Evolutionary conservation across 2,113 vertebrate species (phyloP), one percentile per base, ranked within the genome.

Genomic region (Crocuta crocuta): DNA sequence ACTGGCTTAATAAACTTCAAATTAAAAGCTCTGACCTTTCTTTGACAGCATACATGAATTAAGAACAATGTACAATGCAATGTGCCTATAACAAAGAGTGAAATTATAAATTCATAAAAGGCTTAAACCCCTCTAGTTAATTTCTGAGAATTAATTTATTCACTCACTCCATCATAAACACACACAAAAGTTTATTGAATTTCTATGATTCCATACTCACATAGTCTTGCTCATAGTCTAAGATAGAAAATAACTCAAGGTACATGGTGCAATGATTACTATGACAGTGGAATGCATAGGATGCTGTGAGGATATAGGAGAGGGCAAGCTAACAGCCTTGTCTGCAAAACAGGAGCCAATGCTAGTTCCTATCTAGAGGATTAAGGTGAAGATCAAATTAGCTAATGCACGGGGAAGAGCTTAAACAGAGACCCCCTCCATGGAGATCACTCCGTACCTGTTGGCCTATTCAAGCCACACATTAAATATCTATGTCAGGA

Each of bases 11-110:
- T 39, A 66, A 89, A 96, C 12, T 89, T 81, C 81, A 92, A 6
- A 91, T 85, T 4, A 73, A 91, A 97, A 95, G 43, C 85, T 53
- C 76, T 71, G 53, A 68, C 84, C 71, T 97, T 96, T 95, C 76
- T 85, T 94, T n/a, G 68, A 86, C 16, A 74, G 39, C 1, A 0
- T 70, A 23, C 19, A 26, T 79, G 53, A 94, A 84, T 58, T 85
- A 68, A 94, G 81, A 95, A 82, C 39, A 91, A 66, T 92, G 53
- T 80, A 45, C 81, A 90, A 63, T 45, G 61, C 4, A 92, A 70
- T 91, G 79, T n/a, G 63, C 11, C 15, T 63, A 0, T n/a, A 81
- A 70, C 58, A 91, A 84, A 66, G 48, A 89, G 23, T 23, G 19
- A 91, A 78, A 82, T 84, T 82, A 66, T 39, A 82, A 91, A 97